Evolutionary conservation across 2,888 invertebrate genomes (phyloP).

Genomic region (Eremobia ochroleuca): DNA sequence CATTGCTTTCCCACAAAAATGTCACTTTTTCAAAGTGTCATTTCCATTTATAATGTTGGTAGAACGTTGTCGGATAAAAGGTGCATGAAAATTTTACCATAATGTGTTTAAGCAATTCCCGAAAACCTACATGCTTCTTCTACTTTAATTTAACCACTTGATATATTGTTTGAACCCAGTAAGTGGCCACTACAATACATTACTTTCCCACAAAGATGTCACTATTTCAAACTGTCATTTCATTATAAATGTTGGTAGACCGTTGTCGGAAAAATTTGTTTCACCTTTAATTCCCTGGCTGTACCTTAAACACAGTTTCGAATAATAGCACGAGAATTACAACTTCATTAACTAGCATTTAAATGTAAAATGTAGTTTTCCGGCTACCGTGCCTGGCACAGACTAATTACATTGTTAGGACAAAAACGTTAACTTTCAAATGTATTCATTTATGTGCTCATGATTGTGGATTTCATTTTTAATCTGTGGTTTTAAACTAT

Average conservation of each 20-base stretch:
- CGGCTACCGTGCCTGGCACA: constrained; percentile 57
- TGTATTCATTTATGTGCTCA: constrained; percentile 42
- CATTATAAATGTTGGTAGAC: not conserved
- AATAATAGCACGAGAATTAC: constrained; percentile 44
- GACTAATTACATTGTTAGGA: constrained; percentile 43
- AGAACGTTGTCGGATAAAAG: not conserved
- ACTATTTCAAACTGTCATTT: not conserved
- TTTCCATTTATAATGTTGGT: not conserved
- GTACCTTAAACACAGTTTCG: constrained; percentile 25
- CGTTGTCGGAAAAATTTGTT: not conserved
- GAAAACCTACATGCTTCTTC: no score
- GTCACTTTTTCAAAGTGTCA: not conserved
- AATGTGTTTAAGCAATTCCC: no score
- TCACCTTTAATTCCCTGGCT: not conserved
- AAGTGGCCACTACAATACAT: no score
- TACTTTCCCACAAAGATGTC: not conserved
- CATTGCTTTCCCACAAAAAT: not conserved
- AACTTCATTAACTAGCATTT: constrained; percentile 57
- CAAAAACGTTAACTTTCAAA: constrained; percentile 58
- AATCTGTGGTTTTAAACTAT: constrained; percentile 9
- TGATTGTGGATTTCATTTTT: constrained; percentile 32
- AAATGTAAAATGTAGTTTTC: constrained; percentile 59
- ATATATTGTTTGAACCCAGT: no score
- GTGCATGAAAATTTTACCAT: no score
- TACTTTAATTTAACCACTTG: no score